A percentile compares a stretch with the other conserved stretches of the same genome.
phyloP scores from a whole-genome alignment of 2,113 vertebrate genomes.

The Daubentonia madagascariensis region DNA sequence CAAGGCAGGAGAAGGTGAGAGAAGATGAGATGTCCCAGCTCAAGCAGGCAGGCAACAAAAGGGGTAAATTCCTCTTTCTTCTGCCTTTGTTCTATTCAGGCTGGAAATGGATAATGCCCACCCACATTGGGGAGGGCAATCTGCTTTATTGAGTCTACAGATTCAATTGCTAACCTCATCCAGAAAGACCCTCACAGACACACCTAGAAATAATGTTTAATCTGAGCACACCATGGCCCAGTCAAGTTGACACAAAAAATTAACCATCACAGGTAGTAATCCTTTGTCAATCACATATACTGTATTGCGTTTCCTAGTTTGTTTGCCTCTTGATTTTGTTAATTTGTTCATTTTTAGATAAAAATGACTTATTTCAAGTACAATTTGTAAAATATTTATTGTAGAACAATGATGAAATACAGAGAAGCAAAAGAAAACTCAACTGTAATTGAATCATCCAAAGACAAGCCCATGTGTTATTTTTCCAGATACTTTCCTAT shows the following conservation, averaged over 20 bases:
- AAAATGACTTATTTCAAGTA: not conserved
- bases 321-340: not conserved
- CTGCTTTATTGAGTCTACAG: not conserved
- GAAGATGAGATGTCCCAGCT: not conserved
- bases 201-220: not conserved
- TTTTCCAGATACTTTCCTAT: not conserved
- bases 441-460: not conserved
- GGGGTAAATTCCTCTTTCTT: not conserved
- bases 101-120: too few species aligned
- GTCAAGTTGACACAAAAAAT: not conserved
- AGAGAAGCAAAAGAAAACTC: not conserved
- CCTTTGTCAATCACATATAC: not conserved
- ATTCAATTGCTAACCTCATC: not conserved
- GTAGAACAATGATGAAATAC: not conserved
- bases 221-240: not conserved
- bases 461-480: not conserved
- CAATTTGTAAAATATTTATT: not conserved
- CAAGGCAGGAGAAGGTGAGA: not conserved
- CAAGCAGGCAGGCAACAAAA: not conserved
- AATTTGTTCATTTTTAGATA: not conserved
- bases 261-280: not conserved
- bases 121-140: not conserved
- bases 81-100: not conserved
- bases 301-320: not conserved
- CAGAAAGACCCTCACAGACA: not conserved